Evolutionary conservation across 2,113 vertebrate genomes (phyloP), one percentile per base, ranked within the genome.

Genomic region (Cinclus mexicanus): DNA sequence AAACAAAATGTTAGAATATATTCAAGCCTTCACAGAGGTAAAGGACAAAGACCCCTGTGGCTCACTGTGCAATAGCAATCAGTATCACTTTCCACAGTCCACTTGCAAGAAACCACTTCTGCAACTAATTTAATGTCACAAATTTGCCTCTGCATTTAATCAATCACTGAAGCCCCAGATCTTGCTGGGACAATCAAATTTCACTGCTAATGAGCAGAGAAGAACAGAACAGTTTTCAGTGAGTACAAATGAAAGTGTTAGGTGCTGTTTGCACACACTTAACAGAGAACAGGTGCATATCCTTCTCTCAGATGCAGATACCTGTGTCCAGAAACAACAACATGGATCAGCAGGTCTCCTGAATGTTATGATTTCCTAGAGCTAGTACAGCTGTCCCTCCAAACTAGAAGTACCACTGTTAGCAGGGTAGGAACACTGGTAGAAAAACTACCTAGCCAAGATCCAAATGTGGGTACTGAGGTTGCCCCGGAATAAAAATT

Each of bases 141-240:
- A 78, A 92, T 94, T 93, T 92, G 37, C 44, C 56, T 89, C 76
- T 56, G 31, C 37, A 64, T 86, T 95, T 88, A 81, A 87, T 90
- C 88, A 68, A 49, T 87, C 59, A 82, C 44, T 42, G 69, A 86
- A 93, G 28, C 16, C 12, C 4, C 2, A 78, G 33, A 64, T 92
- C 88, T 80, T 75, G 79, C 87, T 90, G 83, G 56, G 90, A 83
- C 83, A 86, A 81, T 57, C 72, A 86, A 88, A 75, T 91, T 84
- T 94, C 69, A 71, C 64, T 60, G 37, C 31, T 94, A 88, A 94
- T 47, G 52, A 93, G 63, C 56, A 49, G 7, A 2, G 14, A 80
- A 44, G 19, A 96, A 74, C 22, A 87, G 69, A 87, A 41, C 3
- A 33, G 68, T 55, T 81, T 90, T 64, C 50, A 79, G 72, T 14